Evolutionary conservation across 2,888 invertebrate species (phyloP).

Genomic region (Eupithecia tripunctaria): DNA sequence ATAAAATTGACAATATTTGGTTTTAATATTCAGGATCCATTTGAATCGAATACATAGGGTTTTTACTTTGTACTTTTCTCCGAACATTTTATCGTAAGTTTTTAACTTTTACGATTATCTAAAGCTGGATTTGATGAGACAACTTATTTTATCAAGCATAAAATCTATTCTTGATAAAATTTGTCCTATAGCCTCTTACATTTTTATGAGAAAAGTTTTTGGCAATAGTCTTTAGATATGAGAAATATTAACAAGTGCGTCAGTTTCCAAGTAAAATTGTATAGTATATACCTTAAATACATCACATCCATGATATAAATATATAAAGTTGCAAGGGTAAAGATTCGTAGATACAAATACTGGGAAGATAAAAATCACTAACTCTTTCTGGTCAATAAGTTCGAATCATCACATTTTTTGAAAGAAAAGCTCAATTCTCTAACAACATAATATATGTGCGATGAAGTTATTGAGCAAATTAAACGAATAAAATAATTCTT

Average conservation of each 20-base stretch:
- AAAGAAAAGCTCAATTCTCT: slow-evolving; percentile 61
- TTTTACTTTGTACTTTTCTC: neutral
- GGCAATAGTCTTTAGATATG: neutral
- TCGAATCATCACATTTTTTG: slow-evolving; percentile 66
- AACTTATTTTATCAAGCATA: neutral
- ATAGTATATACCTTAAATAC: slow-evolving; percentile 57
- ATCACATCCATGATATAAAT: slow-evolving; percentile 63
- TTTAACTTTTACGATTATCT: neutral
- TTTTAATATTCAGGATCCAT: neutral
- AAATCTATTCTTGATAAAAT: neutral
- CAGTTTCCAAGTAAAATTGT: slow-evolving; percentile 41
- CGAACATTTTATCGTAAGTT: neutral
- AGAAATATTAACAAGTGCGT: slow-evolving; percentile 26
- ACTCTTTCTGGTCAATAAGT: slow-evolving; percentile 72
- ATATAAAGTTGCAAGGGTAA: slow-evolving; percentile 50
- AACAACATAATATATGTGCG: slow-evolving; percentile 41
- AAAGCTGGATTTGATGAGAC: neutral
- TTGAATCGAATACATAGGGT: neutral
- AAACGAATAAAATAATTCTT: slow-evolving; percentile 51
- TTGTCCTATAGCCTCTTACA: neutral
- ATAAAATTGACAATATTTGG: neutral
- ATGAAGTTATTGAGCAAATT: slow-evolving; percentile 46
- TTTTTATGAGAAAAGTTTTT: neutral
- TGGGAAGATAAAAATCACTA: slow-evolving; percentile 70
- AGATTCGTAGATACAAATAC: slow-evolving; percentile 60